Evolutionary conservation across 1,140 invertebrate genomes (phyloP).

Genomic region (Leptinotarsa texana): DNA sequence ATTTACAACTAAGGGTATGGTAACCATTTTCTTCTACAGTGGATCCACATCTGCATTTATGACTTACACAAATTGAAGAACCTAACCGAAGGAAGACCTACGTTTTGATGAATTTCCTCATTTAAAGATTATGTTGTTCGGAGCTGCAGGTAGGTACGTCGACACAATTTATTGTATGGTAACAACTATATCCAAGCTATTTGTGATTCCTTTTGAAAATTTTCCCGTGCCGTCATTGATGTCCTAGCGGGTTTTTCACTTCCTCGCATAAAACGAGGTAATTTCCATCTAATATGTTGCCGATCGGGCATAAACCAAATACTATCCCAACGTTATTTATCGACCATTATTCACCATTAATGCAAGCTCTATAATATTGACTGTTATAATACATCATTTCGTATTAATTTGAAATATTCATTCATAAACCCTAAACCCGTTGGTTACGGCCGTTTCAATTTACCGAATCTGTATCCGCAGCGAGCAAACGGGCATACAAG

Average conservation of each 20-base stretch:
- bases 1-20: no score
- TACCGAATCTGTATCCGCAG: conserved; percentile 29
- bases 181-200: no score
- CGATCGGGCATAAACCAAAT: neutral
- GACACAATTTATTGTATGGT: no score
- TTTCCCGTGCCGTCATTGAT: no score
- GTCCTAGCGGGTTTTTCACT: neutral
- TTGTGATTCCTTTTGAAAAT: no score
- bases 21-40: no score
- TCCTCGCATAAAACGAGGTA: neutral
- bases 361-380: conserved; percentile 11
- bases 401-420: conserved; percentile 32
- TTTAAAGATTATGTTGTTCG: no score
- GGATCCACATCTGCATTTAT: no score
- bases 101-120: no score
- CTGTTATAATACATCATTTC: conserved; percentile 16
- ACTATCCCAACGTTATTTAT: conserved; percentile 1
- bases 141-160: no score
- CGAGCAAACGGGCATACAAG: conserved; percentile 31
- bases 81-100: no score
- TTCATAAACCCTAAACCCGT: conserved; percentile 27
- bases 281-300: conserved; percentile 8
- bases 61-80: no score
- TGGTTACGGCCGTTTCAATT: conserved; percentile 30
- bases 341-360: conserved; percentile 4